These are phyloP conservation scores for Prenolepis imparis DNA, from an alignment of 2,888 invertebrate genomes.

Conservation along the genomic window DNA sequence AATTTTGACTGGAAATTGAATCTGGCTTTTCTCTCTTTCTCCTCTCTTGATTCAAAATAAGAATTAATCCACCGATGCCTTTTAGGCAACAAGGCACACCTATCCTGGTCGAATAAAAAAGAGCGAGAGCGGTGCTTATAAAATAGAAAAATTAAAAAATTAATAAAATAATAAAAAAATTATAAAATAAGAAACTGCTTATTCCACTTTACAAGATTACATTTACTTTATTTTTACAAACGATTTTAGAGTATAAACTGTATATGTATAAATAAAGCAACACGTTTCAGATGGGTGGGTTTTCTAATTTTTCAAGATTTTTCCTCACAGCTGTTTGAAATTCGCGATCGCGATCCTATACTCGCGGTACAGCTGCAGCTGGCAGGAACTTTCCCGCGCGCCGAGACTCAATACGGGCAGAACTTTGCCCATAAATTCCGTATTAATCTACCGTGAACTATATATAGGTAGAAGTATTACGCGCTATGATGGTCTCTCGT, in stretches of 20 bases:
- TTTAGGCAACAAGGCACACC: background rate
- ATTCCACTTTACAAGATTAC: background rate
- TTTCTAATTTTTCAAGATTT: slow-evolving; percentile 10
- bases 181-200: background rate
- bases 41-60: background rate
- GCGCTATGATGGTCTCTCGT: slow-evolving; percentile 49
- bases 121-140: background rate
- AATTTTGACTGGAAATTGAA: slow-evolving; percentile 33
- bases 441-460: slow-evolving; percentile 72
- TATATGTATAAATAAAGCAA: background rate
- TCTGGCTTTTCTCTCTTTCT: background rate
- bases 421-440: slow-evolving; percentile 73
- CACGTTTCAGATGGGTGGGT: background rate
- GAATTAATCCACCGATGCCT: background rate
- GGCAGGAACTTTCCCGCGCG: slow-evolving; percentile 62
- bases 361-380: slow-evolving; percentile 64
- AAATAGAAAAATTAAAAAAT: background rate
- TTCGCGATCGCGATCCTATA: slow-evolving; percentile 32
- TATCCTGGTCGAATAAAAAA: background rate
- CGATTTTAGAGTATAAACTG: background rate
- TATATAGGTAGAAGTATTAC: slow-evolving; percentile 63
- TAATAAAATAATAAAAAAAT: background rate
- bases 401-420: slow-evolving; percentile 62
- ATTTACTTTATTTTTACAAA: background rate
- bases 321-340: slow-evolving; percentile 28